A percentile compares a stretch with the other conserved stretches of the same genome.
These are phyloP conservation scores for Cantharis lateralis DNA, from an alignment of 2,888 invertebrate genomes.

Conservation along the genomic window DNA sequence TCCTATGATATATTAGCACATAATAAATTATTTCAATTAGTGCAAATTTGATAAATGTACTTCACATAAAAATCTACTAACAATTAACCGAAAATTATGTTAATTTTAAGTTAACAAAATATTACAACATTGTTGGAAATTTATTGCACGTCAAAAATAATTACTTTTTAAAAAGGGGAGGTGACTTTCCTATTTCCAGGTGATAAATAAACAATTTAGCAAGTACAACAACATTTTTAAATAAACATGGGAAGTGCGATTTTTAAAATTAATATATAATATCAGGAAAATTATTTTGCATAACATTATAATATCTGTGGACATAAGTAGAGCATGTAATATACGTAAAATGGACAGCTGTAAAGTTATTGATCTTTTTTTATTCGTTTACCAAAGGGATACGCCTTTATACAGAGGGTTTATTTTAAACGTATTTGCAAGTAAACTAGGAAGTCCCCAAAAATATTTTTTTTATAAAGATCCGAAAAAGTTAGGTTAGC, in stretches of 20 bases:
- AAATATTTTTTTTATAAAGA: background rate
- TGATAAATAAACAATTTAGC: background rate
- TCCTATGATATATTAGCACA: background rate
- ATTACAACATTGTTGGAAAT: background rate
- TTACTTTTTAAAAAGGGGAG: background rate
- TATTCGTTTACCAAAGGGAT: background rate
- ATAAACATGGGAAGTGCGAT: background rate
- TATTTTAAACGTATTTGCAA: background rate
- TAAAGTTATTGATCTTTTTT: slow-evolving; percentile 2
- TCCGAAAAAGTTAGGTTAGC: background rate
- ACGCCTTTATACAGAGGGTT: background rate
- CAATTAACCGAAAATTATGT: background rate
- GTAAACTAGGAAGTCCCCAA: background rate
- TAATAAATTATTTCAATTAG: slow-evolving; percentile 4
- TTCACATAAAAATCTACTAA: background rate
- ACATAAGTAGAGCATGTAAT: background rate
- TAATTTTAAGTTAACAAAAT: background rate
- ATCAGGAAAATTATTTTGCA: background rate
- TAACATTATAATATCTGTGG: background rate
- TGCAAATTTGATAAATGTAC: background rate
- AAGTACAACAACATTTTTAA: background rate
- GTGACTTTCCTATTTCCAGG: background rate
- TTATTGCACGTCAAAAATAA: background rate
- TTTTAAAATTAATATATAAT: background rate
- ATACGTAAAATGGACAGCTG: slow-evolving; percentile 3